Conservation (phyloP, 2,797 vertebrate species). For the Hydrophis major region DNA sequence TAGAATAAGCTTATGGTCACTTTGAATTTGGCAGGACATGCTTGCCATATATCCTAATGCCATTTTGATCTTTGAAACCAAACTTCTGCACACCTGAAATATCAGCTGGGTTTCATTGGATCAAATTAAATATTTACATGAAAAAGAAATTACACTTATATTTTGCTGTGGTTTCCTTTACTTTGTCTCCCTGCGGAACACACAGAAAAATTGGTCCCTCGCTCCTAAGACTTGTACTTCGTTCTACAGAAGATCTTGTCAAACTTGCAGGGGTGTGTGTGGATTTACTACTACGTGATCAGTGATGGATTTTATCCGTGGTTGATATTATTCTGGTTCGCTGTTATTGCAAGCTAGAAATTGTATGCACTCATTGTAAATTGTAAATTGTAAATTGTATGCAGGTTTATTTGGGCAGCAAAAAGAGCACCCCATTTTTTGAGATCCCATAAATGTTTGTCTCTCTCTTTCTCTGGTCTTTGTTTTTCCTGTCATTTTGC, state of each 20-base stretch:
- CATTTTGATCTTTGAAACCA: not conserved
- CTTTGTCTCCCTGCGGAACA: not conserved
- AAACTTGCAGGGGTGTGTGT: not conserved
- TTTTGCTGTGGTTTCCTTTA: not conserved
- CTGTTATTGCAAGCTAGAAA: not conserved
- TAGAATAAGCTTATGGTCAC: too few species aligned
- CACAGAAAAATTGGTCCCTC: not conserved
- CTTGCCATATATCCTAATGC: not conserved
- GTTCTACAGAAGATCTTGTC: not conserved
- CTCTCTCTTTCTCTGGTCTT: constrained; percentile 24
- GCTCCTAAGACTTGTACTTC: not conserved
- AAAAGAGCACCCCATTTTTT: not conserved
- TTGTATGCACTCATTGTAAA: not conserved
- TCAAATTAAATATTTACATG: not conserved
- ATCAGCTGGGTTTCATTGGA: not conserved
- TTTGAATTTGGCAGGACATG: not conserved
- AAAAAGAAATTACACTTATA: not conserved
- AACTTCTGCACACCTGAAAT: not conserved
- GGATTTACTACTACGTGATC: not conserved
- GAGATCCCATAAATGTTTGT: not conserved
- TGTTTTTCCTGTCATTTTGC: constrained; percentile 29
- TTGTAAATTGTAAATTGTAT: too few species aligned
- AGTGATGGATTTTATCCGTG: not conserved
- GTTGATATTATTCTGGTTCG: not conserved
- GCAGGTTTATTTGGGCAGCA: not conserved